Percentiles rank a stretch among this genome's conserved stretches.
phyloP scores from a whole-genome alignment of 2,797 vertebrate genomes.

The Australoheros facetus region DNA sequence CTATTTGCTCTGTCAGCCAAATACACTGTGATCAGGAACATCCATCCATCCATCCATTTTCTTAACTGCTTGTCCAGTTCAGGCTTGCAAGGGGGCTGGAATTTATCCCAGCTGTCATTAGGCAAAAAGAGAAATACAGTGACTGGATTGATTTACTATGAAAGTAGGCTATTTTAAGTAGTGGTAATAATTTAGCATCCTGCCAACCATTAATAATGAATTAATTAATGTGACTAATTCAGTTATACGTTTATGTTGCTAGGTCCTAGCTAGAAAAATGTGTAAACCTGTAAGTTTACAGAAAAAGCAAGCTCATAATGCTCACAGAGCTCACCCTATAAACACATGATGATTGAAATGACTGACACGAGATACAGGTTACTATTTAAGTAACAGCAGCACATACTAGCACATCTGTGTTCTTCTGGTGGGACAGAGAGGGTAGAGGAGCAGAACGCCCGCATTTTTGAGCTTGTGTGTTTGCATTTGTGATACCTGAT shows the following conservation, averaged over 20 bases:
- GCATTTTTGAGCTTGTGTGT: background rate
- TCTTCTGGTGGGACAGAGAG: background rate
- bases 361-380: background rate
- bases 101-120: background rate
- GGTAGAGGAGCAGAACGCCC: background rate
- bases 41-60: background rate
- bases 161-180: background rate
- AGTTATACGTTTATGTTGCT: background rate
- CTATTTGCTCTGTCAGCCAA: background rate
- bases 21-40: background rate
- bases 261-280: background rate
- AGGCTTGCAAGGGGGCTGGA: background rate
- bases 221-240: background rate
- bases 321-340: background rate
- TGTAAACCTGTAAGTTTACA: background rate
- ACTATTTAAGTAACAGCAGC: background rate
- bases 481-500: too few species aligned
- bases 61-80: background rate
- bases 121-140: background rate
- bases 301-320: background rate
- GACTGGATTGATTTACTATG: background rate
- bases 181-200: background rate
- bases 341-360: background rate
- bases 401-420: background rate
- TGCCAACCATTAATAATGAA: background rate